A percentile compares a stretch with the other conserved stretches of the same genome.
Conservation (phyloP, 2,888 invertebrate species). For the Philhelius pedissequus region DNA sequence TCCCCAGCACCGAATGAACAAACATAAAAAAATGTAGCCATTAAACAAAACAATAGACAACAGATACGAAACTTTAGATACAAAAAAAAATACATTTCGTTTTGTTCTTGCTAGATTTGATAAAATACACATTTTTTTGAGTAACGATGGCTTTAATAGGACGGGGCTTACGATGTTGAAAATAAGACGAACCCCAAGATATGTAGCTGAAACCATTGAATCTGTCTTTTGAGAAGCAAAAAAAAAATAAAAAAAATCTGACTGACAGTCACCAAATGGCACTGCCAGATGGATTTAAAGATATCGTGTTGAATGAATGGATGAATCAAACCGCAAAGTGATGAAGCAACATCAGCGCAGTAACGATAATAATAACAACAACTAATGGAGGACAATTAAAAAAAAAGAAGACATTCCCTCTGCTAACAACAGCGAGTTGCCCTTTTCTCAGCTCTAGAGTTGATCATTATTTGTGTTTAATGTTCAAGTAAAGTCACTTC, state of each 20-base stretch:
- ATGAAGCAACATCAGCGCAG: not conserved
- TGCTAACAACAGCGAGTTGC: not conserved
- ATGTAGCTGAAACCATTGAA: not conserved
- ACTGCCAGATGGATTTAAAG: constrained; percentile 45
- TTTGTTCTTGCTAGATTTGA: constrained; percentile 9
- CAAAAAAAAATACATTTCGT: not conserved
- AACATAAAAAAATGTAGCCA: not conserved
- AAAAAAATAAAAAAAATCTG: constrained; percentile 3
- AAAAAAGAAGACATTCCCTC: constrained; percentile 1
- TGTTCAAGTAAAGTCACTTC: not conserved
- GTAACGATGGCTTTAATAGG: constrained; percentile 44
- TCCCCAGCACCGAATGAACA: constrained; percentile 3
- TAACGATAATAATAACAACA: not conserved
- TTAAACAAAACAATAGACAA: constrained; percentile 23
- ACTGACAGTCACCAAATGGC: constrained; percentile 47
- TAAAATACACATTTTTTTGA: constrained; percentile 55
- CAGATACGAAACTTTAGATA: not conserved
- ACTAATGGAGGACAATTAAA: constrained; percentile 61
- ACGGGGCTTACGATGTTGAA: not conserved
- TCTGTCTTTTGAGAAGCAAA: not conserved
- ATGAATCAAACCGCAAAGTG: constrained; percentile 33
- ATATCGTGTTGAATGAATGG: constrained; percentile 35
- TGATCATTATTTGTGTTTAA: constrained; percentile 27
- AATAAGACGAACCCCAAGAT: not conserved
- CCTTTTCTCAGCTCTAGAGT: not conserved